These are phyloP conservation scores for Ceyx melanurus DNA, from an alignment of 2,113 vertebrate genomes.

Conservation along the genomic window DNA sequence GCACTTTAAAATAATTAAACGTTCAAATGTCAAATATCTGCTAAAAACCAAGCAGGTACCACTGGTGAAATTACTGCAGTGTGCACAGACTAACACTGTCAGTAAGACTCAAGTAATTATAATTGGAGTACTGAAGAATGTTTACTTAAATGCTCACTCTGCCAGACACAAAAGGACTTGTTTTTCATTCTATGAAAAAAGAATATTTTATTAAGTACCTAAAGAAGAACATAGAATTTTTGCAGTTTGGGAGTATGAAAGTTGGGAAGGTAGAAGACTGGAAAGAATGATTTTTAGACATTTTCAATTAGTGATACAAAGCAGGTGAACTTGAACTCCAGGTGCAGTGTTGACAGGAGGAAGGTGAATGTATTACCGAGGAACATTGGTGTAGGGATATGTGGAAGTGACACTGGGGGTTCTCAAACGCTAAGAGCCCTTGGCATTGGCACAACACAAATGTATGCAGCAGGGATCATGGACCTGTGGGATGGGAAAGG, in stretches of 20 bases:
- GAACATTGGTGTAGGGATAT: background rate
- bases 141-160: background rate
- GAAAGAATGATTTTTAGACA: background rate
- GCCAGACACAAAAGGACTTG: background rate
- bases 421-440: background rate
- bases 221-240: background rate
- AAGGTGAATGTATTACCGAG: background rate
- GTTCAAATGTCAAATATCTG: conserved; percentile 40
- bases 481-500: background rate
- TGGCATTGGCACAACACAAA: background rate
- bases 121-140: background rate
- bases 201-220: background rate
- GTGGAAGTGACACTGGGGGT: background rate
- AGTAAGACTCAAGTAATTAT: background rate
- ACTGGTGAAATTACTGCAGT: conserved; percentile 18
- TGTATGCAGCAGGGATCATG: background rate
- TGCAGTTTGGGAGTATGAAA: background rate
- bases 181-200: background rate
- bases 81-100: conserved; percentile 11
- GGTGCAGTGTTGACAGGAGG: background rate
- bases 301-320: background rate
- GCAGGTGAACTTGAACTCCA: background rate
- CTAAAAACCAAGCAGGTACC: background rate
- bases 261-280: background rate
- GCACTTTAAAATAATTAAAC: background rate